Evolutionary conservation across 1,140 invertebrate genomes (phyloP).

Genomic region (Zaprionus camerounensis): DNA sequence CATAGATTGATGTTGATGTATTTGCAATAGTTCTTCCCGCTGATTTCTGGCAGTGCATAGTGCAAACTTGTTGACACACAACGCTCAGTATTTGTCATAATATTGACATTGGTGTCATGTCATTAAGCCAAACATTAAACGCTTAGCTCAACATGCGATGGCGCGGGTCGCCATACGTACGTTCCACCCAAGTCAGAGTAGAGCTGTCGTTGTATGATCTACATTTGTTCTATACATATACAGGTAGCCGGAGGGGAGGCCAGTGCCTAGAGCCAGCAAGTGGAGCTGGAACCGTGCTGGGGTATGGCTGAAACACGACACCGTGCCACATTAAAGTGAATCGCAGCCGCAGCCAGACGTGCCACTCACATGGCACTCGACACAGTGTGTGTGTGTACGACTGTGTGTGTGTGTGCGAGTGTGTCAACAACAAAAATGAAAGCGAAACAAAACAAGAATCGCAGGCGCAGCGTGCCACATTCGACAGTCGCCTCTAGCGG

Average conservation of each 20-base stretch:
- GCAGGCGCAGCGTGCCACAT: slow-evolving; percentile 60
- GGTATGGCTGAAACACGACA: slow-evolving; percentile 51
- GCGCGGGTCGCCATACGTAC: slow-evolving; percentile 1
- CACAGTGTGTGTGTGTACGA: slow-evolving; percentile 38
- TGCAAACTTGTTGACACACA: slow-evolving; percentile 74
- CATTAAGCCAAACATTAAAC: slow-evolving; percentile 75
- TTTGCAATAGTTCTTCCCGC: too few relatives aligned
- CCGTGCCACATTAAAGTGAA: slow-evolving; percentile 51
- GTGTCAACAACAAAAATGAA: slow-evolving; percentile 33
- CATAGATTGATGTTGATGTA: background rate
- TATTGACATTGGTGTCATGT: slow-evolving; percentile 82
- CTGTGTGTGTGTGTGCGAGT: slow-evolving; percentile 13
- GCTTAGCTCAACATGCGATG: slow-evolving; percentile 72
- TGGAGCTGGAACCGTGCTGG: slow-evolving; percentile 3
- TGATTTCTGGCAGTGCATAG: slow-evolving; percentile 36
- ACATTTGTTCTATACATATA: background rate
- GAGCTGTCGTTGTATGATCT: slow-evolving; percentile 20
- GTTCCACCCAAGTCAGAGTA: slow-evolving; percentile 24
- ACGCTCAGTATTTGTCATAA: slow-evolving; percentile 61
- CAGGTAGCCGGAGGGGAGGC: background rate
- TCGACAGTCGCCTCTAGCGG: slow-evolving; percentile 61
- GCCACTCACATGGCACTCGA: slow-evolving; percentile 40
- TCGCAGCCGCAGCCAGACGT: slow-evolving; percentile 30
- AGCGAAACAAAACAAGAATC: slow-evolving; percentile 55
- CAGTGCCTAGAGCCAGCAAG: slow-evolving; percentile 1